A percentile compares a stretch with the other conserved stretches of the same genome.
Conservation (phyloP, 2,113 vertebrate genomes). For the Dicentrarchus labrax region DNA sequence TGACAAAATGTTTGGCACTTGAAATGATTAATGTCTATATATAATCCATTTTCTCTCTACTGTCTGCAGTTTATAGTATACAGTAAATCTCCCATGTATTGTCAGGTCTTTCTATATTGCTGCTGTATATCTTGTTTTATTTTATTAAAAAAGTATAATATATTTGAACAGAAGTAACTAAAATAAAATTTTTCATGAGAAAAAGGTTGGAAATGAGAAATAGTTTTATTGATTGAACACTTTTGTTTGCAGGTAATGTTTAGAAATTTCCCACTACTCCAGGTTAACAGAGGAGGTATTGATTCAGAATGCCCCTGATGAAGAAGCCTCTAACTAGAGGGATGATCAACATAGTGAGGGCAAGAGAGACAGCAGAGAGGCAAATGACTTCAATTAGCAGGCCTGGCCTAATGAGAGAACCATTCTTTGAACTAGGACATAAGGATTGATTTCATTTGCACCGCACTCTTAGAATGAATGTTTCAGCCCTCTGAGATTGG, state of each 20-base stretch:
- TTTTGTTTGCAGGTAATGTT: conserved; percentile 47
- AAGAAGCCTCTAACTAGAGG: conserved; percentile 46
- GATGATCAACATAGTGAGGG: conserved; percentile 60
- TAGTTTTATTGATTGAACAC: conserved; percentile 28
- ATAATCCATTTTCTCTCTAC: not conserved
- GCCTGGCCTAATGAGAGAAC: conserved; percentile 68
- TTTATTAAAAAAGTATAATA: not conserved
- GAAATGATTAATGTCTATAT: not conserved
- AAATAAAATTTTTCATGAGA: not conserved
- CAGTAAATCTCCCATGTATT: not conserved
- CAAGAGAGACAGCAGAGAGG: conserved; percentile 59
- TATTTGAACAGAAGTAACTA: no score
- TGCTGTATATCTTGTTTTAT: not conserved
- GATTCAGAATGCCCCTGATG: conserved; percentile 46
- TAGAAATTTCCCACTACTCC: conserved; percentile 20
- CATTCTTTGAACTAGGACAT: conserved; percentile 64
- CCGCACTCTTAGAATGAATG: conserved; percentile 37
- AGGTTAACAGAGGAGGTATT: conserved; percentile 57
- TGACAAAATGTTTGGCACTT: not conserved
- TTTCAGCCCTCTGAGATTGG: conserved; percentile 46
- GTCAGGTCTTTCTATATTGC: not conserved
- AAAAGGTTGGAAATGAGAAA: conserved; percentile 18
- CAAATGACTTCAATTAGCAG: conserved; percentile 75
- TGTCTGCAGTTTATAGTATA: not conserved
- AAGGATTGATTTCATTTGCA: conserved; percentile 72